Evolutionary conservation across 1,140 invertebrate genomes (phyloP).

Genomic region (Pygmarrhopalites habei): DNA sequence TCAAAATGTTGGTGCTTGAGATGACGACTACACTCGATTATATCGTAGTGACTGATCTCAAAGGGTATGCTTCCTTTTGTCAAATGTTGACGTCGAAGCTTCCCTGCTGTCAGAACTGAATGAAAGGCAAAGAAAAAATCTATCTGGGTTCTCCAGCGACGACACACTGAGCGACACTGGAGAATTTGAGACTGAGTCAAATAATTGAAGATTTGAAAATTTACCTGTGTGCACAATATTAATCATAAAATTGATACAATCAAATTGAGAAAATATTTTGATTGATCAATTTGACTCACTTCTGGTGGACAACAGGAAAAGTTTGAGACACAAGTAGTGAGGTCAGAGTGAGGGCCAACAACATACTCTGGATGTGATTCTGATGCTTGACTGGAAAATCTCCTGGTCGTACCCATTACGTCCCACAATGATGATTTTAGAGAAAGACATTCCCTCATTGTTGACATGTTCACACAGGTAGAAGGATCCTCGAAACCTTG

Average conservation of each 20-base stretch:
- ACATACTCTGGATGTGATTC: too few species aligned
- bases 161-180: not conserved
- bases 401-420: too few species aligned
- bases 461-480: too few species aligned
- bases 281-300: not conserved
- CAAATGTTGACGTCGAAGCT: not conserved
- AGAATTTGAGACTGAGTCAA: not conserved
- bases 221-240: not conserved
- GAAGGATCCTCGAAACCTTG: too few species aligned
- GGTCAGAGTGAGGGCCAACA: not conserved
- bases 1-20: conserved; percentile 3
- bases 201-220: not conserved
- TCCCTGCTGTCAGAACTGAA: not conserved
- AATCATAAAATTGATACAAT: too few species aligned
- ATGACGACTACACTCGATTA: not conserved
- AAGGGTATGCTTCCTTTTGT: not conserved
- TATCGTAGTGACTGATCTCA: conserved; percentile 6
- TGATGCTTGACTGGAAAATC: too few species aligned
- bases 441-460: too few species aligned
- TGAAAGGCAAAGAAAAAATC: conserved; percentile 5
- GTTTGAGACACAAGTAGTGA: not conserved
- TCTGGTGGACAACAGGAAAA: conserved; percentile 12
- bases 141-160: not conserved
- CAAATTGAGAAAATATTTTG: not conserved
- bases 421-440: too few species aligned